Evolutionary conservation across 2,888 invertebrate species (phyloP), one percentile per base, ranked within the genome.

Genomic region (Microctonus hyperodae): DNA sequence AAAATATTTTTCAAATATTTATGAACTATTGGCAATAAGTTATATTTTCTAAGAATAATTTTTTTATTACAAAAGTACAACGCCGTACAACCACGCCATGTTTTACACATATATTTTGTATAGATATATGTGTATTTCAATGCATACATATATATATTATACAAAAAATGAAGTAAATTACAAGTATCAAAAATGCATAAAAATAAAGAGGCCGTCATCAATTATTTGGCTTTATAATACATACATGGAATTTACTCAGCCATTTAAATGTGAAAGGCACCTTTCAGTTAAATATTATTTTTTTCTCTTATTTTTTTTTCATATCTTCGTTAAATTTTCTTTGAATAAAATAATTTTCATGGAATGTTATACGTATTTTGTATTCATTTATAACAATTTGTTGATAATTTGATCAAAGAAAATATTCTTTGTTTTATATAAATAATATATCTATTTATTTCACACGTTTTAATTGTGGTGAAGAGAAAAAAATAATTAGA

Each of bases 131-230:
- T n/a, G 16, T 9, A 55, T 28, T 28, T 20, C n/a, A 23, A 20
- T 16, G 6, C 6, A 37, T n/a, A 22, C 20, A 23, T 58, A 20
- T 33, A 40, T n/a, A n/a, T 58, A 58, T 13, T 58, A 40, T n/a
- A 40, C 6, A 23, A 33, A 58, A 58, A 58, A 37, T 23, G 20
- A 25, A 40, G 58, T 58, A 37, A 40, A 58, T n/a, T 11, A 37
- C 58, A 23, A n/a, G n/a, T 58, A 35, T 57, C 58, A 58, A 58
- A 58, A 58, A 28, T 44, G 44, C 0, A 44, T 16, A 9, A 16
- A 13, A 35, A 57, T n/a, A 58, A 40, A 40, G 40, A 58, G 22
- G 55, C 55, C 33, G 23, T 58, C 2, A n/a, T 1, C n/a, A 7
- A 37, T 23, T n/a, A n/a, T 44, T 44, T n/a, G 16, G 20, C 16